phyloP scores from a whole-genome alignment of 2,113 vertebrate species.

The Saguinus imperator region DNA sequence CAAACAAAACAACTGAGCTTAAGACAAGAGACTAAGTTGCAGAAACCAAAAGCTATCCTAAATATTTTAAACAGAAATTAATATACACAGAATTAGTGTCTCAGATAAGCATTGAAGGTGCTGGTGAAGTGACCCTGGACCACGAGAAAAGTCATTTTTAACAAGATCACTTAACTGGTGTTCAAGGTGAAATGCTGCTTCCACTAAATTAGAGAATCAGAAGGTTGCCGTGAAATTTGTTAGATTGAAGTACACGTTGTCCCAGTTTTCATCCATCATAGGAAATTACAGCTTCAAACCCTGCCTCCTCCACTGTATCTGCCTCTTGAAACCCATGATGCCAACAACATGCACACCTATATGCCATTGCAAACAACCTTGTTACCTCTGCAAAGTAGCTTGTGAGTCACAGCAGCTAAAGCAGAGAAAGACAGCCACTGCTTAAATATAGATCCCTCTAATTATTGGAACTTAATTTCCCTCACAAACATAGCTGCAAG shows the following conservation, averaged over 20 bases:
- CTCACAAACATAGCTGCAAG: not conserved
- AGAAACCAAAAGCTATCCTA: not conserved
- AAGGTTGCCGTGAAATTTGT: not conserved
- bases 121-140: not conserved
- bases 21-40: not conserved
- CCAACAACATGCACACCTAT: not conserved
- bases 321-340: not conserved
- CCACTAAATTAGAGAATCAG: not conserved
- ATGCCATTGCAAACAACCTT: not conserved
- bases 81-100: not conserved
- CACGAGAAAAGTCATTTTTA: not conserved
- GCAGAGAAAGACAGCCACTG: not conserved
- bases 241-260: not conserved
- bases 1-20: not conserved
- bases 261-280: not conserved
- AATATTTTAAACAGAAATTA: not conserved
- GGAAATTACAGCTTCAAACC: not conserved
- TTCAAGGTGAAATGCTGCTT: not conserved
- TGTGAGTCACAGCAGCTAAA: not conserved
- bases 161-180: not conserved
- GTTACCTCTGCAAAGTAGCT: not conserved
- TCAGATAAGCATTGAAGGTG: not conserved
- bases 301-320: not conserved
- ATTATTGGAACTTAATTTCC: not conserved
- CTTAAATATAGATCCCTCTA: not conserved